Evolutionary conservation across 2,888 invertebrate genomes (phyloP).

Genomic region (Oscheius onirici): DNA sequence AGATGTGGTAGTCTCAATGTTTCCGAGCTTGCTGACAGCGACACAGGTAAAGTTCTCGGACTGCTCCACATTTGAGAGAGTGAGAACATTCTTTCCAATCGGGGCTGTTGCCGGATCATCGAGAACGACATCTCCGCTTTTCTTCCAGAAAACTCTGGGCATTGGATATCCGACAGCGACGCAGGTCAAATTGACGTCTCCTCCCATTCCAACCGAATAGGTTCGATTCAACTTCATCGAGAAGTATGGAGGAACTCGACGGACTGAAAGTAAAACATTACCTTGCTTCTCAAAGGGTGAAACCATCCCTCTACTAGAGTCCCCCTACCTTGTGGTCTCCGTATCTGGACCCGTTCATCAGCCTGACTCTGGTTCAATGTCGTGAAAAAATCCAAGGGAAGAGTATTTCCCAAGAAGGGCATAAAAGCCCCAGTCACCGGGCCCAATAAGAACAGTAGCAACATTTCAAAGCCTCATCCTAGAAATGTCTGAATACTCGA

Average conservation of each 20-base stretch:
- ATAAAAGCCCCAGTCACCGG: constrained; percentile 35
- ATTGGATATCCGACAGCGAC: constrained; percentile 97
- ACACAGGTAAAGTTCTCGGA: constrained; percentile 97
- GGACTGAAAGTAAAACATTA: constrained; percentile 77
- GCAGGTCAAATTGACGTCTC: constrained; percentile 90
- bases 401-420: constrained; percentile 55
- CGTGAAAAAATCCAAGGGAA: constrained; percentile 55
- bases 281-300: too few species aligned
- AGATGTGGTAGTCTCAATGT: constrained; percentile 84
- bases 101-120: constrained; percentile 71
- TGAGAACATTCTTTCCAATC: constrained; percentile 83
- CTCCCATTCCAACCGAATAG: constrained; percentile 90
- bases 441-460: constrained; percentile 31
- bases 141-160: constrained; percentile 86
- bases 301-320: too few species aligned
- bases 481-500: neutral
- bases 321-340: neutral
- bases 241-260: constrained; percentile 93
- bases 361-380: constrained; percentile 36
- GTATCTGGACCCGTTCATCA: neutral
- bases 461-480: constrained; percentile 19
- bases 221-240: constrained; percentile 87
- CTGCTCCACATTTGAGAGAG: constrained; percentile 84
- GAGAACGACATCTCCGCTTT: constrained; percentile 45
- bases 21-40: constrained; percentile 90